Percentiles rank a stretch among this genome's conserved stretches.
These are phyloP conservation scores for Metacarcinus magister DNA, from an alignment of 2,888 invertebrate genomes.

Conservation along the genomic window DNA sequence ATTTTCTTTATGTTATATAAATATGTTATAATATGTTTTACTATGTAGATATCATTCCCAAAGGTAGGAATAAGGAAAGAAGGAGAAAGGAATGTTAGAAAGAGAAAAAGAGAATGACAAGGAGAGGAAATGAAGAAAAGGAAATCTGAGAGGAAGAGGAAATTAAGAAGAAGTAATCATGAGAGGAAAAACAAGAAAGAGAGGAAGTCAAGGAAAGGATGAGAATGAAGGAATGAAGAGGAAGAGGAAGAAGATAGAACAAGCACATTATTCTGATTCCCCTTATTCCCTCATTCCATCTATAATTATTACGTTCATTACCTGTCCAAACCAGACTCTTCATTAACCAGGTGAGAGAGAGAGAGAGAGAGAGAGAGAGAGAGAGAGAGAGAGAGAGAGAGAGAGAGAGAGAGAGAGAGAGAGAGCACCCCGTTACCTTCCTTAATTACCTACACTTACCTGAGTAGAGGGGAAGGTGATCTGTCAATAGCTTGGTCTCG, in stretches of 20 bases:
- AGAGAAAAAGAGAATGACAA: neutral
- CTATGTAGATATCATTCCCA: too few relatives aligned
- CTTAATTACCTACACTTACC: too few relatives aligned
- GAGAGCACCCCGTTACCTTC: too few relatives aligned
- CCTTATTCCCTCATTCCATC: neutral
- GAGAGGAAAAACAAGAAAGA: neutral
- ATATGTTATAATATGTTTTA: too few relatives aligned
- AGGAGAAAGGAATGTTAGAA: neutral
- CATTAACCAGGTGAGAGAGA: neutral
- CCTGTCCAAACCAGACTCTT: neutral
- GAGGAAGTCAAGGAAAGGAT: neutral
- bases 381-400: too few relatives aligned
- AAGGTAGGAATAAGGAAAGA: too few relatives aligned
- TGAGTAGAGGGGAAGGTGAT: conserved; percentile 75
- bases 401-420: neutral
- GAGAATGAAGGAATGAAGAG: neutral
- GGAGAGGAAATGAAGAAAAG: neutral
- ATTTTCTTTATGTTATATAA: too few relatives aligned
- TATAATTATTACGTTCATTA: neutral
- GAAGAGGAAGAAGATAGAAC: neutral
- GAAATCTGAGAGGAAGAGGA: neutral
- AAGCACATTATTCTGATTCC: neutral
- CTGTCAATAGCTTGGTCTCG: conserved; percentile 77
- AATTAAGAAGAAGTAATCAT: neutral
- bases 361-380: too few relatives aligned